These are phyloP conservation scores for Campaea margaritaria DNA, from an alignment of 2,888 invertebrate species.

Conservation along the genomic window DNA sequence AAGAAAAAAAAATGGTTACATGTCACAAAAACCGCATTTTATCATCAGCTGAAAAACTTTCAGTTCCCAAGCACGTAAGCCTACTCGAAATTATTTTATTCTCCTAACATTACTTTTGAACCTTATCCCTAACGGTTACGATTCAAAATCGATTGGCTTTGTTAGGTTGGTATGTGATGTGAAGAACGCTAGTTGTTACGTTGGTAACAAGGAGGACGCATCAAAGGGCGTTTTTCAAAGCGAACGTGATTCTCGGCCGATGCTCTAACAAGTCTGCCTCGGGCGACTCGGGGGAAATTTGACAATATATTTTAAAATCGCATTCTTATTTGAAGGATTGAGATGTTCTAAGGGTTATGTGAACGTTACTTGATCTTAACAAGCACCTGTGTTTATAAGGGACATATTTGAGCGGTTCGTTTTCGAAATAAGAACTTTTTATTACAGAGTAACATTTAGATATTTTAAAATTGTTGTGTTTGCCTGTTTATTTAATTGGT, in stretches of 20 bases:
- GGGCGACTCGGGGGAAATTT: constrained; percentile 55
- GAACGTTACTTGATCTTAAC: constrained; percentile 13
- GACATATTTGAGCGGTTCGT: too few relatives aligned
- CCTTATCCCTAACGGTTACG: constrained; percentile 40
- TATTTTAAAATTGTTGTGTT: too few relatives aligned
- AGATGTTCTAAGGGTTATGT: constrained; percentile 28
- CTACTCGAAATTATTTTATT: constrained; percentile 66
- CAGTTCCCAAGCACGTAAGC: constrained; percentile 64
- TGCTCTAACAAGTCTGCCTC: constrained; percentile 68
- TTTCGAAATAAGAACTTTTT: too few relatives aligned
- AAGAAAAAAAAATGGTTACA: constrained; percentile 24
- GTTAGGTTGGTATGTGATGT: constrained; percentile 63
- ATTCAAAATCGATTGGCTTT: constrained; percentile 46
- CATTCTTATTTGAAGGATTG: constrained; percentile 48
- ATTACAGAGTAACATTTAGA: too few relatives aligned
- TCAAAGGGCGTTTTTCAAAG: constrained; percentile 76
- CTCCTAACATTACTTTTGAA: constrained; percentile 30
- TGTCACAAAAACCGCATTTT: constrained; percentile 55
- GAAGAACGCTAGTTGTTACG: constrained; percentile 66
- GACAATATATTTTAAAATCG: constrained; percentile 58
- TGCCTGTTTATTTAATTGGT: too few relatives aligned
- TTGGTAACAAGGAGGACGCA: constrained; percentile 68
- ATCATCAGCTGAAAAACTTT: constrained; percentile 59
- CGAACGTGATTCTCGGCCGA: constrained; percentile 75
- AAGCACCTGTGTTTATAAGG: neutral